These are phyloP conservation scores for Candoia aspera DNA, from an alignment of 2,113 vertebrate species.

Conservation along the genomic window DNA sequence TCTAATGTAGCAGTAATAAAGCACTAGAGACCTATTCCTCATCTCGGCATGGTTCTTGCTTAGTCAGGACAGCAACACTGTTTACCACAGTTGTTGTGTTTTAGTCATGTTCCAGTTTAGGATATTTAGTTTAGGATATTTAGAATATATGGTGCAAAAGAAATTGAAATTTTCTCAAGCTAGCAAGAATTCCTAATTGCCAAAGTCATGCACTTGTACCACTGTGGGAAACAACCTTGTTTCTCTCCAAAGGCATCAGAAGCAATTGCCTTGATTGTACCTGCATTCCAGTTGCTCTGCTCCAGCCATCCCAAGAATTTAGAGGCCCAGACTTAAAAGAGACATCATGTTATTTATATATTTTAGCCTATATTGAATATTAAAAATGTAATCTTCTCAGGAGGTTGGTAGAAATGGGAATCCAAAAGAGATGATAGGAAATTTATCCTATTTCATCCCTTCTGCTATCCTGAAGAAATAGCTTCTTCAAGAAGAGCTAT, in stretches of 20 bases:
- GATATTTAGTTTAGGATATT: too few relatives aligned
- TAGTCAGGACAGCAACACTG: too few relatives aligned
- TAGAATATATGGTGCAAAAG: not conserved
- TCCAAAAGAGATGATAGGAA: not conserved
- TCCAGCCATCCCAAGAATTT: not conserved
- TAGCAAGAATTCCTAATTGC: not conserved
- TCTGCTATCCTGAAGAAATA: not conserved
- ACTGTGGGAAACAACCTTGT: too few relatives aligned
- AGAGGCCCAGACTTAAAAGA: not conserved
- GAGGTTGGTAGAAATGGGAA: not conserved
- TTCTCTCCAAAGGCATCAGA: not conserved
- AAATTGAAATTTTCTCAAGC: not conserved
- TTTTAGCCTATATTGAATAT: too few relatives aligned
- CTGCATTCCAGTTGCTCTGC: not conserved
- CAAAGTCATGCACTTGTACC: not conserved
- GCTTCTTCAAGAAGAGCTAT: not conserved
- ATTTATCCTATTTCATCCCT: not conserved
- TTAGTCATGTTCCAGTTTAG: not conserved
- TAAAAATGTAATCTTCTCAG: not conserved
- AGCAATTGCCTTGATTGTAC: not conserved
- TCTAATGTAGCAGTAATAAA: too few relatives aligned
- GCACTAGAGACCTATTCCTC: too few relatives aligned
- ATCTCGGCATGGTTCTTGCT: too few relatives aligned
- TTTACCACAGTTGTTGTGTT: not conserved
- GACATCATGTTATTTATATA: too few relatives aligned